Evolutionary conservation across 2,113 vertebrate species (phyloP).

Genomic region (Pagrus major): DNA sequence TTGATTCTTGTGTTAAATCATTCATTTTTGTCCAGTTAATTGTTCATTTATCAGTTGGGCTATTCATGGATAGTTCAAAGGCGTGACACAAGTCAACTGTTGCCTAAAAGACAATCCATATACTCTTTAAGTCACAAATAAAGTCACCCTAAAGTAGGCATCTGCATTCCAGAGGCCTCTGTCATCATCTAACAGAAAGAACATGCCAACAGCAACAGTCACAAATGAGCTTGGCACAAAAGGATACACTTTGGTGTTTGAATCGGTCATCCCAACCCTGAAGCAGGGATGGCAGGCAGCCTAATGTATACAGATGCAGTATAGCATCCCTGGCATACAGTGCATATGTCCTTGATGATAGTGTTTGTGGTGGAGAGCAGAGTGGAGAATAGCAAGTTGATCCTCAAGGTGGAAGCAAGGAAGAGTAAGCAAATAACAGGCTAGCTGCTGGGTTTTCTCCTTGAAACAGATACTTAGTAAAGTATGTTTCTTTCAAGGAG

Average conservation of each 20-base stretch:
- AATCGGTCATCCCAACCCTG: conserved; percentile 25
- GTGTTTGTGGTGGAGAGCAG: background rate
- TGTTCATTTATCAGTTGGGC: background rate
- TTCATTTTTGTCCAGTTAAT: background rate
- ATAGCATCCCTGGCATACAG: background rate
- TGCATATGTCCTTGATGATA: conserved; percentile 18
- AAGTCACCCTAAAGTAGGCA: background rate
- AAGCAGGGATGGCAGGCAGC: conserved; percentile 43
- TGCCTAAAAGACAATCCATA: too few species aligned
- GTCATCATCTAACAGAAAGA: conserved; percentile 4
- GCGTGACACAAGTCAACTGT: too few species aligned
- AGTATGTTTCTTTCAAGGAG: background rate
- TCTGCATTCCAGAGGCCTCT: conserved; percentile 14
- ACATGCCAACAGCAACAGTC: conserved; percentile 16
- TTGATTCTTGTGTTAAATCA: background rate
- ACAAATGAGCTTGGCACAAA: conserved; percentile 31
- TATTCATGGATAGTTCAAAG: background rate
- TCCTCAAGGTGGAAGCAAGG: background rate
- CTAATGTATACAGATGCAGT: conserved; percentile 20
- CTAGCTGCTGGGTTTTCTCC: background rate
- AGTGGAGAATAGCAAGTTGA: background rate
- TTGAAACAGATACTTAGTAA: background rate
- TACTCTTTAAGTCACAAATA: background rate
- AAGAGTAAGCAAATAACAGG: background rate
- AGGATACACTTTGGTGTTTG: conserved; percentile 28